Evolutionary conservation across 2,797 vertebrate species (phyloP).

Genomic region (Spinus pinus): DNA sequence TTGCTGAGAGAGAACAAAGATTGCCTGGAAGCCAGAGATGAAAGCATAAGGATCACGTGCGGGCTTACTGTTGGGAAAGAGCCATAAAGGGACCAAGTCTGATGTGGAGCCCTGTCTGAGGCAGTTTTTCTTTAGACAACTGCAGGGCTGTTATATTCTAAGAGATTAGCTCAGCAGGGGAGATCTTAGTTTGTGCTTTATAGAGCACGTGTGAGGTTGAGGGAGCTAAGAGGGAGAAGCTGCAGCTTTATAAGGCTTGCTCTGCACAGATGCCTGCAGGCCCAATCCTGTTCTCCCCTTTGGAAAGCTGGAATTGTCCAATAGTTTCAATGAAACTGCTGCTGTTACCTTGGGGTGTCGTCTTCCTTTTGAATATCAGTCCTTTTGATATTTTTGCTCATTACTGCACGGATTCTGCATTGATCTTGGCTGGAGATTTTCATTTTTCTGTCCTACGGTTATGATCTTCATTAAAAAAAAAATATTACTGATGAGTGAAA

Average conservation of each 20-base stretch:
- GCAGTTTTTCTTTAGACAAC: conserved; percentile 10
- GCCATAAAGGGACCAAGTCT: neutral
- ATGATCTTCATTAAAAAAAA: neutral
- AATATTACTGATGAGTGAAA: neutral
- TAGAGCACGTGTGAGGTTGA: neutral
- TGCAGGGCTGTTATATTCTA: neutral
- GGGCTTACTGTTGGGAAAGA: neutral
- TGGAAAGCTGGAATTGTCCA: neutral
- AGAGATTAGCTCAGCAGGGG: neutral
- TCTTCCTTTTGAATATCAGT: neutral
- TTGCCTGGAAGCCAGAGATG: conserved; percentile 20
- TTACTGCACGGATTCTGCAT: neutral
- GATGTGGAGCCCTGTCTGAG: neutral
- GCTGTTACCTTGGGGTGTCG: neutral
- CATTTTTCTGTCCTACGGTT: neutral
- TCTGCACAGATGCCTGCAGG: neutral
- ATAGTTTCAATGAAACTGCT: neutral
- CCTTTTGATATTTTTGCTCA: neutral
- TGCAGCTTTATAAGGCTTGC: neutral
- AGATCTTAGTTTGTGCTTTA: neutral
- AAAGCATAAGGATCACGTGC: neutral
- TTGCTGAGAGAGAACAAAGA: conserved; percentile 37
- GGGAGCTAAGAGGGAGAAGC: neutral
- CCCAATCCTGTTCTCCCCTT: neutral
- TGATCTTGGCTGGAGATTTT: neutral